Evolutionary conservation across 2,113 vertebrate genomes (phyloP), one percentile per base, ranked within the genome.

Genomic region (Neotoma lepida): DNA sequence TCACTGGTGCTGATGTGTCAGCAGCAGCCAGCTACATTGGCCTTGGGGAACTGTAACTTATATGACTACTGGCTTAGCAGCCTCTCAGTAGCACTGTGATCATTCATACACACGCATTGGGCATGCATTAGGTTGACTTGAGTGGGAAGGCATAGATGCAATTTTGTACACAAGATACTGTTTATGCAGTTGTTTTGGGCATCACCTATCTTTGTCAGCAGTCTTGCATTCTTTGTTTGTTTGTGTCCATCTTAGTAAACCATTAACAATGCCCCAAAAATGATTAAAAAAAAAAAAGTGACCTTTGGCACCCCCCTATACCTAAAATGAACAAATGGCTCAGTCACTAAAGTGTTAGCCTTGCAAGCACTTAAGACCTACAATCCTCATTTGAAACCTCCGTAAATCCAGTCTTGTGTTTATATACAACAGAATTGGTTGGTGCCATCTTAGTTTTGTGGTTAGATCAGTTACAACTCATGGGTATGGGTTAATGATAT

Each of bases 201-300:
- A 10, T 13, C n/a, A 81, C 49, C 24, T 86, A 61, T 41, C 56
- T n/a, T 39, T 93, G 54, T 87, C 73, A 90, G 30, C 76, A 77
- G 0, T 66, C 76, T 96, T 87, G 54, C 30, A 80, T 64, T 77
- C 80, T 96, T 88, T 76, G 85, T 82, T 93, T 93, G 30, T 91
- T 63, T 87, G 3, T 24, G 76, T 39, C 26, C 54, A n/a, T 87
- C 46, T 51, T 51, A 51, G 51, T 89, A 93, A 93, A 84, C 8
- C 9, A 54, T 86, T 90, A 96, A 54, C 61, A 9, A 64, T 66
- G 30, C 24, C 51, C 35, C 39, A n/a, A 71, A 77, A 58, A 17
- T 94, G 54, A n/a, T 61, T 24, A 56, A 95, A 90, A 78, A 91
- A 58, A 51, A 51, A 51, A 51, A 56, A 56, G 15, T 85, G 46